A percentile compares a stretch with the other conserved stretches of the same genome.
phyloP scores from a whole-genome alignment of 2,797 vertebrate species.

The Adelosebastes latens region DNA sequence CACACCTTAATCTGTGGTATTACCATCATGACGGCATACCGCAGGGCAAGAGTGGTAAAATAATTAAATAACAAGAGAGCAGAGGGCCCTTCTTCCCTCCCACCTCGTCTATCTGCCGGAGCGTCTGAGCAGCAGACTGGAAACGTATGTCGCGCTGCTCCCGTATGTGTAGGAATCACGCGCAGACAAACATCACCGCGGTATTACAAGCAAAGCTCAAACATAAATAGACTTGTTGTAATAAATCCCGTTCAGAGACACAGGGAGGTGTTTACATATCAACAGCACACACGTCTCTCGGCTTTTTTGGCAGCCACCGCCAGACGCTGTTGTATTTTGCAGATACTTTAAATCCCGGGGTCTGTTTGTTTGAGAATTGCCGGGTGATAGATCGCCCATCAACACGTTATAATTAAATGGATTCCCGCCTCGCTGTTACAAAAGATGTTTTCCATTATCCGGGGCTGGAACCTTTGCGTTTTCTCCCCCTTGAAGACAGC shows the following conservation, averaged over 20 bases:
- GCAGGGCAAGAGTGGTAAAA: constrained; percentile 78
- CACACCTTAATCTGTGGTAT: constrained; percentile 83
- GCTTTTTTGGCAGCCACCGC: constrained; percentile 54
- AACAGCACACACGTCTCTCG: constrained; percentile 70
- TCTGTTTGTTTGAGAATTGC: constrained; percentile 74
- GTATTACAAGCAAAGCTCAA: constrained; percentile 58
- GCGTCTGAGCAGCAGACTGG: constrained; percentile 29
- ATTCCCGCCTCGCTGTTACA: constrained; percentile 73
- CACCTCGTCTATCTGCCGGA: constrained; percentile 17
- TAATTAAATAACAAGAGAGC: constrained; percentile 77
- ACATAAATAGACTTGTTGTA: constrained; percentile 69
- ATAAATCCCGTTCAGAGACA: constrained; percentile 70
- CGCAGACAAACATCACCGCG: constrained; percentile 31
- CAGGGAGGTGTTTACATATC: constrained; percentile 74
- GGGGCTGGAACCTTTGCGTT: constrained; percentile 29
- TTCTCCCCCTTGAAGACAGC: constrained; percentile 35
- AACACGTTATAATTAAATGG: constrained; percentile 79
- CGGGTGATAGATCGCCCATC: constrained; percentile 73
- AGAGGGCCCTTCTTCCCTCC: constrained; percentile 46
- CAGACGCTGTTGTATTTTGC: constrained; percentile 68
- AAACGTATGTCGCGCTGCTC: constrained; percentile 11
- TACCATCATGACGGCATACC: constrained; percentile 74
- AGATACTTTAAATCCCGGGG: constrained; percentile 72
- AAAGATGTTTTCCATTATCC: constrained; percentile 76
- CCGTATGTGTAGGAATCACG: constrained; percentile 12